Evolutionary conservation across 2,113 vertebrate genomes (phyloP).

Genomic region (Noctilio leporinus): DNA sequence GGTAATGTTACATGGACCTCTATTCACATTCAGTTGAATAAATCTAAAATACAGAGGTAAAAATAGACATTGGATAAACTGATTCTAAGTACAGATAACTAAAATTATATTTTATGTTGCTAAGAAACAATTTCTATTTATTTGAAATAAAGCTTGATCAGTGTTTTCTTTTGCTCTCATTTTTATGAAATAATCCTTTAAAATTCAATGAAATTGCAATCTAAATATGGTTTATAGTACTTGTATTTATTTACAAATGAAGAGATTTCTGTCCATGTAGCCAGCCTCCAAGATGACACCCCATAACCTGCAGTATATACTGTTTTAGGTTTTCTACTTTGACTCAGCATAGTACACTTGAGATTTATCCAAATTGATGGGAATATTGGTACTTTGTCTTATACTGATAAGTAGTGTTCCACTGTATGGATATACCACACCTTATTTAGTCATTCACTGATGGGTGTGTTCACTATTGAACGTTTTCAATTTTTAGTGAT

Average conservation of each 20-base stretch:
- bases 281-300: background rate
- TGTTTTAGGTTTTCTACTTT: background rate
- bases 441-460: background rate
- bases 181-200: conserved; percentile 29
- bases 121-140: conserved; percentile 70
- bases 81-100: conserved; percentile 50
- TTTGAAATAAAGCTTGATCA: conserved; percentile 45
- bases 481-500: background rate
- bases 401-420: background rate
- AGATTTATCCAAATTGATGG: background rate
- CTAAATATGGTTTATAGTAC: background rate
- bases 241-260: background rate
- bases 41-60: conserved; percentile 33
- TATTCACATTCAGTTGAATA: conserved; percentile 46
- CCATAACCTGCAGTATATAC: background rate
- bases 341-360: background rate
- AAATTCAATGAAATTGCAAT: background rate
- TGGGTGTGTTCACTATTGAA: background rate
- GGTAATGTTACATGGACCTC: background rate
- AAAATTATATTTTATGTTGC: conserved; percentile 63
- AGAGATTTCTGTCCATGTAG: background rate
- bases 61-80: conserved; percentile 44
- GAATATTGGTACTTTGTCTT: background rate
- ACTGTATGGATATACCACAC: background rate
- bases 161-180: conserved; percentile 57